These are phyloP conservation scores for Cryptoprocta ferox DNA, from an alignment of 2,797 vertebrate species.

Conservation along the genomic window DNA sequence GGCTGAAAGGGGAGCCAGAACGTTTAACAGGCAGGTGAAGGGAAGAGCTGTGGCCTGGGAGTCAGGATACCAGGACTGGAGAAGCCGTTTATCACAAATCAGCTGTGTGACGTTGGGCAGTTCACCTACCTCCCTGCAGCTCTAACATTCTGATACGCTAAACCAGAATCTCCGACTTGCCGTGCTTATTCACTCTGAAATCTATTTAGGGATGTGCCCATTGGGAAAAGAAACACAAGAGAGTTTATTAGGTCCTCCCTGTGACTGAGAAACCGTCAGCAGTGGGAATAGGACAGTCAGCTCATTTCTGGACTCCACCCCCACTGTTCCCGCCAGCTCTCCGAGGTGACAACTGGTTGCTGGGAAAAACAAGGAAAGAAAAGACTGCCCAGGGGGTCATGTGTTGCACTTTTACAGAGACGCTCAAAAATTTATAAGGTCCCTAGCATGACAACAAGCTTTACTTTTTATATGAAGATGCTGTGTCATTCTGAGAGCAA, in stretches of 20 bases:
- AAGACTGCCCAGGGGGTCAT: background rate
- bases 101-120: background rate
- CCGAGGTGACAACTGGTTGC: background rate
- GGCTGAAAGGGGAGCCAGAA: background rate
- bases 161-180: slow-evolving; percentile 24
- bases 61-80: background rate
- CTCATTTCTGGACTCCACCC: background rate
- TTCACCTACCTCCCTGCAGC: background rate
- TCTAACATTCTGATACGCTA: background rate
- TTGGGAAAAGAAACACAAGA: background rate
- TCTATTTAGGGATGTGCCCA: slow-evolving; percentile 4
- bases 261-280: background rate
- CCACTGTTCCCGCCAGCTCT: background rate
- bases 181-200: background rate
- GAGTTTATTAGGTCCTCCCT: background rate
- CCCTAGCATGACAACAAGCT: background rate
- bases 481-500: background rate
- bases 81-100: background rate
- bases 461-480: slow-evolving; percentile 33
- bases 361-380: background rate
- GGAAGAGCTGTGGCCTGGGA: background rate
- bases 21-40: background rate
- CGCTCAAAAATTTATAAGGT: background rate
- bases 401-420: background rate
- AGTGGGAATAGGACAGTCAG: background rate